These are phyloP conservation scores for Pseudococcus longispinus DNA, from an alignment of 2,888 invertebrate genomes.

Conservation along the genomic window DNA sequence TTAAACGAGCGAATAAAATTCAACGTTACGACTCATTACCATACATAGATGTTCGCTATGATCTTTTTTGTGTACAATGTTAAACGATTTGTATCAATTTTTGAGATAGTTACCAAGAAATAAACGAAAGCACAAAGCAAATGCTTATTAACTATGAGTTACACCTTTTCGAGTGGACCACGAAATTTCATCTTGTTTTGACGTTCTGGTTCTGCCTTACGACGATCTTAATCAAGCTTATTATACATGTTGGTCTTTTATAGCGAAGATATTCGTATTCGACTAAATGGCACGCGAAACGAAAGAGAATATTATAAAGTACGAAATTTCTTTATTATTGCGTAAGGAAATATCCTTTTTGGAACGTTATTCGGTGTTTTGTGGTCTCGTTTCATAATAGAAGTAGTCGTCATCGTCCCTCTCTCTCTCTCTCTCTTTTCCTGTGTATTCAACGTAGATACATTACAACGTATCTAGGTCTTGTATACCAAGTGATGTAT, in stretches of 20 bases:
- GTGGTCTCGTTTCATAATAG: background rate
- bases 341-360: background rate
- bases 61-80: constrained; percentile 4
- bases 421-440: background rate
- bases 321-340: background rate
- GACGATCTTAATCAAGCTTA: constrained; percentile 12
- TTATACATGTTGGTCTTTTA: background rate
- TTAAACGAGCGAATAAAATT: constrained; percentile 24
- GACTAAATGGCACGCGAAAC: too few relatives aligned
- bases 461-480: background rate
- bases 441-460: background rate
- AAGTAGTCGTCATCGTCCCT: too few relatives aligned
- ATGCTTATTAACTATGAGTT: background rate
- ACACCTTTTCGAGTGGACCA: background rate
- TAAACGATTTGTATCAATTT: constrained; percentile 13
- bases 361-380: background rate
- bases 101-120: background rate
- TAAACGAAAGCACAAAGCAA: background rate
- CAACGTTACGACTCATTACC: constrained; percentile 2
- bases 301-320: background rate
- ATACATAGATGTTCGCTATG: background rate
- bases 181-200: constrained; percentile 10
- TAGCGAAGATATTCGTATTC: background rate
- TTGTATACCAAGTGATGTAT: background rate
- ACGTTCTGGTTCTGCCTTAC: background rate